phyloP scores from a whole-genome alignment of 2,797 vertebrate species.

The Austrolebias charrua region DNA sequence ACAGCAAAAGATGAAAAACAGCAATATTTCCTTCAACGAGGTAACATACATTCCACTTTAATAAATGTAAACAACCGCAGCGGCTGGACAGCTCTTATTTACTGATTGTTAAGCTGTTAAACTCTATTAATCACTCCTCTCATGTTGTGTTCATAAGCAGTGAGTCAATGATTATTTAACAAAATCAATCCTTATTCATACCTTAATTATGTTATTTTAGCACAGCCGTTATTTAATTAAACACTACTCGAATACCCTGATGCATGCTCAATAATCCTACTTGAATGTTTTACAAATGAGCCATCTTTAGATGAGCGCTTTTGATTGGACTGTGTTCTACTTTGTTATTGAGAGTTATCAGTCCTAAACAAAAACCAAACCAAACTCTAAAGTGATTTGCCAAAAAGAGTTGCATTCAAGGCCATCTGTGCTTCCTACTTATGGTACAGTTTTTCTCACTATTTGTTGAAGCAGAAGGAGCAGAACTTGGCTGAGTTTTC shows the following conservation, averaged over 20 bases:
- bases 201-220: slow-evolving; percentile 31
- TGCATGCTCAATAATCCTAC: no score
- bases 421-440: neutral
- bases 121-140: slow-evolving; percentile 6
- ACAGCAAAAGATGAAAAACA: slow-evolving; percentile 53
- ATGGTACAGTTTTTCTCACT: neutral
- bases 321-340: slow-evolving; percentile 34
- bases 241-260: slow-evolving; percentile 17
- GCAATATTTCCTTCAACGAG: slow-evolving; percentile 83
- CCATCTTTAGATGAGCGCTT: slow-evolving; percentile 22
- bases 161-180: slow-evolving; percentile 18
- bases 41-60: slow-evolving; percentile 62
- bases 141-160: slow-evolving; percentile 25
- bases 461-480: slow-evolving; percentile 7
- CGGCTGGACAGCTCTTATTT: neutral
- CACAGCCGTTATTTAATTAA: slow-evolving; percentile 40
- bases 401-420: slow-evolving; percentile 8
- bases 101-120: neutral
- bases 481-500: neutral
- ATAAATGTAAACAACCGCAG: neutral
- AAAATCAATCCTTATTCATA: slow-evolving; percentile 27
- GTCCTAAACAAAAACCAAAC: slow-evolving; percentile 6
- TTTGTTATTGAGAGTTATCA: slow-evolving; percentile 9
- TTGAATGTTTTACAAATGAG: slow-evolving; percentile 27
- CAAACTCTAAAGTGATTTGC: slow-evolving; percentile 15